These are phyloP conservation scores for Malurus cyaneus DNA, from an alignment of 2,113 vertebrate species.

Conservation along the genomic window DNA sequence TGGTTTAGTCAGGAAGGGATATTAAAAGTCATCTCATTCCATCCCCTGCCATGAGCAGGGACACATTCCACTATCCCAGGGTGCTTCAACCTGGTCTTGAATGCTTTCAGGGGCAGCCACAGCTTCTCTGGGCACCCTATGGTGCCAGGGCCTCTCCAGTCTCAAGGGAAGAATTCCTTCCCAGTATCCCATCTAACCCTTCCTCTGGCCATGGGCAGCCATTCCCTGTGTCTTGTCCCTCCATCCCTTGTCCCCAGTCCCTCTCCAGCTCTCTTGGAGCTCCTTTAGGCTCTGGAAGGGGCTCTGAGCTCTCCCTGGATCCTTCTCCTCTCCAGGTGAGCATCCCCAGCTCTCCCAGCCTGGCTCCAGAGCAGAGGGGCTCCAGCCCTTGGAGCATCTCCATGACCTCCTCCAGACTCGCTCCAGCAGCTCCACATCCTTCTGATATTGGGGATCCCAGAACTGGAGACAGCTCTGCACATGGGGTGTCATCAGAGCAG, in stretches of 20 bases:
- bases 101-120: background rate
- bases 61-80: background rate
- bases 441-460: background rate
- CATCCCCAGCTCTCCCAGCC: background rate
- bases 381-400: background rate
- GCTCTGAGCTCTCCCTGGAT: fast-evolving
- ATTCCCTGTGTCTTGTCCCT: background rate
- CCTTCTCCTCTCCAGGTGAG: background rate
- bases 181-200: background rate
- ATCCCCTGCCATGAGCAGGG: fast-evolving
- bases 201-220: background rate
- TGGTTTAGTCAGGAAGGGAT: background rate
- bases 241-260: background rate
- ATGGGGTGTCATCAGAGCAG: background rate
- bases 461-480: background rate
- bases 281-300: fast-evolving
- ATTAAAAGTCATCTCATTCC: fast-evolving
- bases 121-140: fast-evolving
- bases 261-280: background rate
- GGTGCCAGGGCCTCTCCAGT: fast-evolving
- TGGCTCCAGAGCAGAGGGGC: background rate
- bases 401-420: fast-evolving
- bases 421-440: background rate
- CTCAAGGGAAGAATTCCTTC: fast-evolving
- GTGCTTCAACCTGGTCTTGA: background rate